Evolutionary conservation across 2,888 invertebrate genomes (phyloP), one percentile per base, ranked within the genome.

Genomic region (Epirrita christyi): DNA sequence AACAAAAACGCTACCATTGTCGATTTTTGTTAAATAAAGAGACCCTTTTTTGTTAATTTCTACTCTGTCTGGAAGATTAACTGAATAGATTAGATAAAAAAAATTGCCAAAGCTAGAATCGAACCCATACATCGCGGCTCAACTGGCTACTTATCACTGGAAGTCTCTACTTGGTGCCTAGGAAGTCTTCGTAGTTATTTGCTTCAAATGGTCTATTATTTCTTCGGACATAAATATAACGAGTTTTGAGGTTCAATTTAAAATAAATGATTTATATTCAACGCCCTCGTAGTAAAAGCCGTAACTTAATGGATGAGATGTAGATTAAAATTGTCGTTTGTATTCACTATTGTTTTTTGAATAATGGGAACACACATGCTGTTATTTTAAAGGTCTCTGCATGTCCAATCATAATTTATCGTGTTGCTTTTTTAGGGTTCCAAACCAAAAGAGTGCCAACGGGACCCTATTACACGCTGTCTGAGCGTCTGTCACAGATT

Each of bases 311-410:
- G 50, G 58, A 60, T 61, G 72, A 71, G 67, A 74, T 77, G 76
- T 73, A 81, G 78, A 85, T 83, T 83, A 74, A 78, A 81, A 73
- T 61, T 74, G 79, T 81, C 81, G 71, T 79, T 76, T 76, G 79
- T 79, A 76, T 78, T 77, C 78, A 76, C 81, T 75, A 80, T 83
- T 82, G 81, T 85, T 78, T 76, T n/a, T 71, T 66, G 70, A 75
- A 73, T 79, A 76, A 78, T 76, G 71, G 64, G 70, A 72, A 71
- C 71, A 73, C 64, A 67, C 62, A 65, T 60, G 55, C 27, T 63
- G 60, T 57, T 60, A 49, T 57, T 11, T 2, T 36, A 50, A 40
- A 46, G 45, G 42, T 52, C 59, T 62, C n/a, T 53, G 38, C 21
- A 51, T 63, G 59, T 57, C 50, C 42, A 15, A 57, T 57, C 34